Percentiles rank a stretch among this genome's conserved stretches.
Evolutionary conservation across 1,140 invertebrate genomes (phyloP).

Genomic region (Papilio machaon): DNA sequence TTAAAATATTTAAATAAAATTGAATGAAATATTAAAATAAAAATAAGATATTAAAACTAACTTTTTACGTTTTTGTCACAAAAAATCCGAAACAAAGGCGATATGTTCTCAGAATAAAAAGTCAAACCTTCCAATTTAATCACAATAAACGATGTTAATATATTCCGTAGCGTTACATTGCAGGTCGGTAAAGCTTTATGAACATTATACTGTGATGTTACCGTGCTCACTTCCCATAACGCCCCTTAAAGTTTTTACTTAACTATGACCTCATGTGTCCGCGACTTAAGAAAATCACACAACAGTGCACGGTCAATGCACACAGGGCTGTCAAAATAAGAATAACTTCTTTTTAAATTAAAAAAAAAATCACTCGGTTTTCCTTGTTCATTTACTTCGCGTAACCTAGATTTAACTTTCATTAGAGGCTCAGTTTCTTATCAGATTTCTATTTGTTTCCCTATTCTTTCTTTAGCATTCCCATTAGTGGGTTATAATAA

Average conservation of each 20-base stretch:
- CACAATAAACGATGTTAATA: slow-evolving; percentile 57
- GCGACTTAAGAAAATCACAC: slow-evolving; percentile 82
- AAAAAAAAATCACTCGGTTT: not conserved
- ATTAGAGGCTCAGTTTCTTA: not conserved
- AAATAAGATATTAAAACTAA: not conserved
- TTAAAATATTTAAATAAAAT: too few species aligned
- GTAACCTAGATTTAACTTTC: not conserved
- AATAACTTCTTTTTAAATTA: not conserved
- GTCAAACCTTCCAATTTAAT: slow-evolving; percentile 47
- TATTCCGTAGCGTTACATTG: slow-evolving; percentile 70
- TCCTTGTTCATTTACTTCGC: not conserved
- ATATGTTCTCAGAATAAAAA: slow-evolving; percentile 38
- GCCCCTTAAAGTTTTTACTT: slow-evolving; percentile 81
- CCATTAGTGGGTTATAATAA: too few species aligned
- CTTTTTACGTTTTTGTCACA: not conserved
- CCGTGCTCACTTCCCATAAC: slow-evolving; percentile 82
- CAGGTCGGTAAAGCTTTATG: slow-evolving; percentile 71
- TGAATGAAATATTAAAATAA: too few species aligned
- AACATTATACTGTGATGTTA: slow-evolving; percentile 77
- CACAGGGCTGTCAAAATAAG: slow-evolving; percentile 58
- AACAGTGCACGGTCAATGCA: slow-evolving; percentile 55
- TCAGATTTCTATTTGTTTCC: too few species aligned
- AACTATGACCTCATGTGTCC: slow-evolving; percentile 82
- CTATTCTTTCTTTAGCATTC: too few species aligned
- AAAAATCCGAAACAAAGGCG: not conserved